A percentile compares a stretch with the other conserved stretches of the same genome.
Conservation (phyloP, 2,888 invertebrate genomes). For the Leptopilina myrica region DNA sequence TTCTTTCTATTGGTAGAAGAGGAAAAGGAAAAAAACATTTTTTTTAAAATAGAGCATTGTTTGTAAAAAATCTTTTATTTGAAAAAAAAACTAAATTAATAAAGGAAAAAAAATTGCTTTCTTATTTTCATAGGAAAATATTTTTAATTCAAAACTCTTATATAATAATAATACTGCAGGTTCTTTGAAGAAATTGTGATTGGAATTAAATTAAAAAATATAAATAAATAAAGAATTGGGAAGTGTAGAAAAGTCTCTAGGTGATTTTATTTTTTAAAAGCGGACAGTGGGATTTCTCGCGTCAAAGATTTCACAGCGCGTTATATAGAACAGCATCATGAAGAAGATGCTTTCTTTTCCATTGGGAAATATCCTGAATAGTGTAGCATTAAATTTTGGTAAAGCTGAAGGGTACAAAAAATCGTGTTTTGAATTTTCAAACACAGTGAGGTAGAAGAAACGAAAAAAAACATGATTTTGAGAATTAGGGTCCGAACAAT, state of each 20-base stretch:
- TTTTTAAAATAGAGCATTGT: no score
- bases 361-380: not conserved
- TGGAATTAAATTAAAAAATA: not conserved
- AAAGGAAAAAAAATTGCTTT: not conserved
- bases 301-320: conserved; percentile 4
- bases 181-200: not conserved
- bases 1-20: no score
- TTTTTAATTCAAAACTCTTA: no score
- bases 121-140: no score
- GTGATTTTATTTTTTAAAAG: conserved; percentile 7
- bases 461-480: no score
- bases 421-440: not conserved
- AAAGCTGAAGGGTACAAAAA: not conserved
- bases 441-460: not conserved
- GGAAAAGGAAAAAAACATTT: no score
- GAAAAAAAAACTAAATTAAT: no score
- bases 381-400: not conserved
- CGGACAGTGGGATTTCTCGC: conserved; percentile 16
- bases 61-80: no score
- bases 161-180: no score
- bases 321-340: conserved; percentile 11
- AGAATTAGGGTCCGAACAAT: no score
- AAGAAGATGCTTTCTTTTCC: not conserved
- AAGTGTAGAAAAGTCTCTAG: not conserved
- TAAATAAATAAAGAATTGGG: not conserved